Evolutionary conservation across 2,797 vertebrate species (phyloP).

Genomic region (Anisognathus igniventris): DNA sequence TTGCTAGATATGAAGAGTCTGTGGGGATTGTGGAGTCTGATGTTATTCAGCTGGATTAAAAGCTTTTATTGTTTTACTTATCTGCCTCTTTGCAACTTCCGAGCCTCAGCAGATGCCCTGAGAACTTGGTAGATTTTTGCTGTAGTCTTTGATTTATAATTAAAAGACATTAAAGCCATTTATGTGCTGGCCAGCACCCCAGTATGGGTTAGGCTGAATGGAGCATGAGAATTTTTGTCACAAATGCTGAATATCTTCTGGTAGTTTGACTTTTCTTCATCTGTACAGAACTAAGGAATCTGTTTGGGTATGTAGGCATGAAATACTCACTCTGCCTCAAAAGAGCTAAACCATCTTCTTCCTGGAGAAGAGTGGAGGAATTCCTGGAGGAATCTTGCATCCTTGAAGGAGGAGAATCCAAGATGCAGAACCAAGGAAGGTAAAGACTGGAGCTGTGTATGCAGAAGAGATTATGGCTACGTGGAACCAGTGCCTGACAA

Average conservation of each 20-base stretch:
- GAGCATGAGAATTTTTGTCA: background rate
- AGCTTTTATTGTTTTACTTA: background rate
- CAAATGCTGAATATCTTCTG: background rate
- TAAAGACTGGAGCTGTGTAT: background rate
- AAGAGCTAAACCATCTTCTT: background rate
- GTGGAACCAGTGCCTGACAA: background rate
- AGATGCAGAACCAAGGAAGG: background rate
- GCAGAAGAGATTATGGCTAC: background rate
- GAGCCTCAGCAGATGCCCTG: background rate
- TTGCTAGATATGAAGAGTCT: background rate
- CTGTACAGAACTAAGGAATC: background rate
- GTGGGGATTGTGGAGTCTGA: background rate
- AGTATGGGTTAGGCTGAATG: background rate
- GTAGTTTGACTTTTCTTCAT: background rate
- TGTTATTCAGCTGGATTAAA: background rate
- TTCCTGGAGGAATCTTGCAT: background rate
- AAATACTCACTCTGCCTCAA: background rate
- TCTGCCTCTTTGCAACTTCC: background rate
- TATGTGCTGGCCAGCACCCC: background rate
- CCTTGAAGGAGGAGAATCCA: background rate
- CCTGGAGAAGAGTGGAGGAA: background rate
- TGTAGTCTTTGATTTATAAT: background rate
- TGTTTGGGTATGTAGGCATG: background rate
- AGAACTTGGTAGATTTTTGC: background rate
- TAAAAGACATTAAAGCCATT: background rate